Evolutionary conservation across 2,797 vertebrate species (phyloP), one percentile per base, ranked within the genome.

Genomic region (Pseudopleuronectes americanus): DNA sequence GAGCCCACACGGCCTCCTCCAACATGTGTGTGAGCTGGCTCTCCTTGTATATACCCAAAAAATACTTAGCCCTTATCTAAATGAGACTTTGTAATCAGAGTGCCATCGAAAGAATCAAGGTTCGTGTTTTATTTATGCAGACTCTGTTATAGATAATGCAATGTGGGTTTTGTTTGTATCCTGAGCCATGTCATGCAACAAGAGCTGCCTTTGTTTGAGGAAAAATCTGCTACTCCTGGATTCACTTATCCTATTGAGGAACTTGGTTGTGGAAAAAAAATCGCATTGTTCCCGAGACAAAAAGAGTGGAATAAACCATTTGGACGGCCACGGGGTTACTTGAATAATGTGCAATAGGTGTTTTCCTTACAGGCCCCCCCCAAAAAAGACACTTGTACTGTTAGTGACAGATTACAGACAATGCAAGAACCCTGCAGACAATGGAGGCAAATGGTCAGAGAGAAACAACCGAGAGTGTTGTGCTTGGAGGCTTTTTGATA

Each of bases 341-440:
- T 94, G 92, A 96, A 96, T 94, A 90, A 95, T 92, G 96, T 96
- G 96, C 96, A 96, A 97, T 97, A 96, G 94, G 87, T 93, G 93
- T 95, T 94, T 90, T 85, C 74, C 92, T 93, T 91, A 87, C 79
- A 84, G 93, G 93, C 94, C n/a, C n/a, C n/a, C n/a, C n/a, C n/a
- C 87, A 93, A 93, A 95, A 93, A 77, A 4, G 90, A 95, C 95
- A 93, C 93, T 93, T 95, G 92, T 93, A 93, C 94, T 94, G 92
- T 94, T 83, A 92, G 89, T 94, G 88, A 85, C 87, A 80, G 85
- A 92, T 92, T 93, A 94, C 95, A 95, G 94, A 94, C 94, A 93
- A 96, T 94, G 95, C 95, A 93, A 92, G 90, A 83, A 92, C 92
- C 91, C 89, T 84, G 84, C 4, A 81, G 87, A 96, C 95, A 96